Evolutionary conservation across 2,888 invertebrate species (phyloP).

Genomic region (Aplocera efformata): DNA sequence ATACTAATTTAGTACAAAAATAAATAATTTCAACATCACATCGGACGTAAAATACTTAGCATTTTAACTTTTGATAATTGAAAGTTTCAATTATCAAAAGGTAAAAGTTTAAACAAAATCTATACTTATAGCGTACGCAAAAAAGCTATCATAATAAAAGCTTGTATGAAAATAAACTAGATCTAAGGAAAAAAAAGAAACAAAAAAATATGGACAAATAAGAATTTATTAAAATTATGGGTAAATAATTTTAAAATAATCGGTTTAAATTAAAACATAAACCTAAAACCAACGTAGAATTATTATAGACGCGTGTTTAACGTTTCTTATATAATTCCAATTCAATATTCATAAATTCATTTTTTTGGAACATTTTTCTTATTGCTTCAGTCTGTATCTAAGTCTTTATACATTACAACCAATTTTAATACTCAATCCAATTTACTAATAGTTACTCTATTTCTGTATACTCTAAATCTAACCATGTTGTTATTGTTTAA

Average conservation of each 20-base stretch:
- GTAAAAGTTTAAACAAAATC: too few relatives aligned
- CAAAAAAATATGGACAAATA: conserved; percentile 14
- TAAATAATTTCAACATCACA: too few relatives aligned
- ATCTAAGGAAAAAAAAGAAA: conserved; percentile 23
- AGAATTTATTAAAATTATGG: conserved; percentile 29
- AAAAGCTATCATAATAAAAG: too few relatives aligned
- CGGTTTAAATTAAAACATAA: conserved; percentile 23
- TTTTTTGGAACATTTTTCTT: conserved; percentile 28
- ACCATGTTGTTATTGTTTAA: too few relatives aligned
- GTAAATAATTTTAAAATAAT: conserved; percentile 30
- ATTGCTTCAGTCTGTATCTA: conserved; percentile 12
- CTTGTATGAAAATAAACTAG: not conserved
- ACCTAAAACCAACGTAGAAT: conserved; percentile 11
- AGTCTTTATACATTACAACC: conserved; percentile 19
- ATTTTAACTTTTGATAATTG: too few relatives aligned
- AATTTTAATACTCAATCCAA: conserved; percentile 8
- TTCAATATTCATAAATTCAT: conserved; percentile 14
- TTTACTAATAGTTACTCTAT: not conserved
- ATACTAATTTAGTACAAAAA: too few relatives aligned
- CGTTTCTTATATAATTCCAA: not conserved
- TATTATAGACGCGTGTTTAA: too few relatives aligned
- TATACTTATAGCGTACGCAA: too few relatives aligned
- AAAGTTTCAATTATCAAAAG: too few relatives aligned
- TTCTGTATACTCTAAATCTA: too few relatives aligned
- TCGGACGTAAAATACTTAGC: too few relatives aligned